Conservation (phyloP, 2,113 vertebrate species). For the Cettia cetti region DNA sequence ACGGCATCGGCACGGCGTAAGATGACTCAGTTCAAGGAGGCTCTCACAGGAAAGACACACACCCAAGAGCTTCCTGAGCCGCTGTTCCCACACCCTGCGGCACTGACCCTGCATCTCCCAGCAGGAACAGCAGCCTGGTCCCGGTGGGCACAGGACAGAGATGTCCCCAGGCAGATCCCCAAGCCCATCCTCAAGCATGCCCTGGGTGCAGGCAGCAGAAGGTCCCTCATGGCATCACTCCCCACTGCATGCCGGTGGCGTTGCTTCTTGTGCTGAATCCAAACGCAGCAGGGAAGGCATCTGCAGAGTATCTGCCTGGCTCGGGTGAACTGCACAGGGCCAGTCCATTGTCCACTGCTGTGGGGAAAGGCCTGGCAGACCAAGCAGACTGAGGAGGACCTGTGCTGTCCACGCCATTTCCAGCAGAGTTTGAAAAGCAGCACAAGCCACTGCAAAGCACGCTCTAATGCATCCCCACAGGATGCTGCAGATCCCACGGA, state of each 20-base stretch:
- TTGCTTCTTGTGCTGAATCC: neutral
- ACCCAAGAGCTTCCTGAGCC: conserved; percentile 38
- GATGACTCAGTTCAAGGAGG: conserved; percentile 30
- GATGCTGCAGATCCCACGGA: neutral
- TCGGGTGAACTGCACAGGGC: fast-evolving
- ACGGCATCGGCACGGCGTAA: fast-evolving
- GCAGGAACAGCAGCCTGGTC: neutral
- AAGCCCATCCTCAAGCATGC: fast-evolving
- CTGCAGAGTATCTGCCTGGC: neutral
- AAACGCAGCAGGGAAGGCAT: neutral
- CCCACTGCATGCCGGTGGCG: neutral
- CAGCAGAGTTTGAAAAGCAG: neutral
- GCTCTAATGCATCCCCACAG: fast-evolving
- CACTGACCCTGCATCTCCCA: neutral
- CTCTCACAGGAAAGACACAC: conserved; percentile 52
- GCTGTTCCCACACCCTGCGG: neutral
- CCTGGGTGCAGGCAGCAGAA: neutral
- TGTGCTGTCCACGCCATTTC: neutral
- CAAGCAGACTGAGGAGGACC: neutral
- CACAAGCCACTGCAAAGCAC: neutral
- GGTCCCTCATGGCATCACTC: neutral
- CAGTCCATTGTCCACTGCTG: neutral
- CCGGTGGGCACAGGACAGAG: fast-evolving
- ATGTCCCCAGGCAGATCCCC: neutral
- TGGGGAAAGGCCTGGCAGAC: neutral